These are phyloP conservation scores for Podarcis muralis DNA, from an alignment of 2,113 vertebrate genomes.

Conservation along the genomic window DNA sequence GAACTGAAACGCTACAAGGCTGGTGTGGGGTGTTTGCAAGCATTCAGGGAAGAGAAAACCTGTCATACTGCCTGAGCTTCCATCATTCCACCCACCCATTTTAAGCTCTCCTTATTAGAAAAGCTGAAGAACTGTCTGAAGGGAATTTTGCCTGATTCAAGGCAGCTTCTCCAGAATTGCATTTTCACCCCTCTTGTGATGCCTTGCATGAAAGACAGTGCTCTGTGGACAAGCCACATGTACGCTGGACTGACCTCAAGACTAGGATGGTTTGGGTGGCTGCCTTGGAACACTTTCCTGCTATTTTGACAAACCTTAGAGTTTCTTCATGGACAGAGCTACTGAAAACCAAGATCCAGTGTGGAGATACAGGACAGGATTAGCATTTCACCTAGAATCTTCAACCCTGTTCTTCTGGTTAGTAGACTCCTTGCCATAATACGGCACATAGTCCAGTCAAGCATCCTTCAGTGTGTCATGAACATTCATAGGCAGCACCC, in stretches of 20 bases:
- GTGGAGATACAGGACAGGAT: not conserved
- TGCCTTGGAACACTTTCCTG: not conserved
- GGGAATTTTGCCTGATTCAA: not conserved
- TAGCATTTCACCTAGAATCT: not conserved
- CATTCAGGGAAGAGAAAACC: not conserved
- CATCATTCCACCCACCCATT: not conserved
- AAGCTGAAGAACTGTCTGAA: not conserved
- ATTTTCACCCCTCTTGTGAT: not conserved
- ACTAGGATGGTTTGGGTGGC: not conserved
- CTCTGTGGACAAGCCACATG: not conserved
- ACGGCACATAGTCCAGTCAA: not conserved
- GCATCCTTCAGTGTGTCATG: not conserved
- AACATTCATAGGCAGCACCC: not conserved
- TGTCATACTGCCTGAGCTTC: not conserved
- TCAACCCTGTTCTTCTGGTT: not conserved
- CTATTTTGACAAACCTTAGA: not conserved
- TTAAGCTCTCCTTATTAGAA: not conserved
- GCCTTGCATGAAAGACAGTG: not conserved
- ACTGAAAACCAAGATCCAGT: not conserved
- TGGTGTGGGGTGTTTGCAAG: not conserved
- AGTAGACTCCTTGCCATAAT: no score
- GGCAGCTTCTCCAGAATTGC: not conserved
- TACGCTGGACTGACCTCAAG: not conserved
- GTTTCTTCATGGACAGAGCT: not conserved
- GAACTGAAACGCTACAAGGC: slow-evolving; percentile 7